These are phyloP conservation scores for Sebastes vulpes DNA, from an alignment of 2,797 vertebrate genomes.

Conservation along the genomic window DNA sequence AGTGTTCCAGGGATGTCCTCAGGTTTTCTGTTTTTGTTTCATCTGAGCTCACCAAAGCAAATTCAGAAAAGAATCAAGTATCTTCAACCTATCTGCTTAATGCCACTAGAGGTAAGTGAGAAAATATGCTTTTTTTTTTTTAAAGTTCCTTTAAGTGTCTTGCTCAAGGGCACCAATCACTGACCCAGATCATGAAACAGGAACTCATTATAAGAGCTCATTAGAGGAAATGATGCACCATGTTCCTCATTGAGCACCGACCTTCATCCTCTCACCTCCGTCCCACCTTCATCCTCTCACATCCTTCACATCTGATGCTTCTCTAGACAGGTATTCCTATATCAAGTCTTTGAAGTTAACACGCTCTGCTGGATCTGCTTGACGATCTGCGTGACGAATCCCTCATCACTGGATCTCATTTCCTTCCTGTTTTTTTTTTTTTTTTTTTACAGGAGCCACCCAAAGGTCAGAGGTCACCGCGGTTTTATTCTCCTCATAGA, in stretches of 20 bases:
- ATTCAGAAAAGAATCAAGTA: neutral
- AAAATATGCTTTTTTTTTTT: neutral
- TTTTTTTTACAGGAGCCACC: neutral
- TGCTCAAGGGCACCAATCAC: neutral
- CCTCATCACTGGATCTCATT: constrained; percentile 77
- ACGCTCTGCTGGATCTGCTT: neutral
- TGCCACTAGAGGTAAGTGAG: neutral
- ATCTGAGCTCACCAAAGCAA: neutral
- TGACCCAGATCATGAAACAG: neutral
- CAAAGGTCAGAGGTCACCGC: constrained; percentile 46
- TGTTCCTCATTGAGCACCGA: neutral
- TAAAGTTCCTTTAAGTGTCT: neutral
- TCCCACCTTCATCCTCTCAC: constrained; percentile 10
- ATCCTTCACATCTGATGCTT: constrained; percentile 9
- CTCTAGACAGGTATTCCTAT: neutral
- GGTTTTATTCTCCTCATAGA: neutral
- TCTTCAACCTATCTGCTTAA: neutral
- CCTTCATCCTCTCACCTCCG: constrained; percentile 21
- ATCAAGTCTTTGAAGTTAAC: constrained; percentile 30
- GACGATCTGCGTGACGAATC: constrained; percentile 43
- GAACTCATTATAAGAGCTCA: constrained; percentile 3
- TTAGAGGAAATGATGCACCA: neutral
- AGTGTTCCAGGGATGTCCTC: neutral
- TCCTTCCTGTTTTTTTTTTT: constrained; percentile 68
- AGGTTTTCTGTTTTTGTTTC: neutral